Conservation (phyloP, 2,797 vertebrate species). For the Pipistrellus pipistrellus region DNA sequence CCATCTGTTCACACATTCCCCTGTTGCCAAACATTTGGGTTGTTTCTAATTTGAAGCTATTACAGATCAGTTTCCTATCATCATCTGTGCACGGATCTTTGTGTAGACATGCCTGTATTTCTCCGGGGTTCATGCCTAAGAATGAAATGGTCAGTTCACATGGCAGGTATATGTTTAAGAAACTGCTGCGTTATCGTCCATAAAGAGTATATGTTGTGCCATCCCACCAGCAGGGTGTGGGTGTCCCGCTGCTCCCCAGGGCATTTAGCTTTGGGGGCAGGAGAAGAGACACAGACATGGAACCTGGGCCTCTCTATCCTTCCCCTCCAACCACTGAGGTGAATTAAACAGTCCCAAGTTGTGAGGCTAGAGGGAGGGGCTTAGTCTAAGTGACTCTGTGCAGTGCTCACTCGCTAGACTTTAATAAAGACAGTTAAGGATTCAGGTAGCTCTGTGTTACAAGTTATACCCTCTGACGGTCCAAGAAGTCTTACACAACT, state of each 20-base stretch:
- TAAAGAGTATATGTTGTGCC: neutral
- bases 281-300: neutral
- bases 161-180: neutral
- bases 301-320: neutral
- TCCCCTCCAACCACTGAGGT: neutral
- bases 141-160: neutral
- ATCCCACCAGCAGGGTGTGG: neutral
- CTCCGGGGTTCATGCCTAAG: neutral
- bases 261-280: neutral
- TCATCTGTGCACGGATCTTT: neutral
- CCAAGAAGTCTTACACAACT: neutral
- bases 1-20: neutral
- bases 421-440: neutral
- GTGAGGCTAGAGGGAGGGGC: neutral
- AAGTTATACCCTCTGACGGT: neutral
- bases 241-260: neutral
- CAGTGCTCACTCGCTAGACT: neutral
- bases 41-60: neutral
- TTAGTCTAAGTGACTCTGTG: neutral
- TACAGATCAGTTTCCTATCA: neutral
- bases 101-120: neutral
- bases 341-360: neutral
- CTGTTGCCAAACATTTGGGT: neutral
- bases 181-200: neutral
- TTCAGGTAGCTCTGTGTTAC: fast-evolving